Conservation (phyloP, 2,797 vertebrate genomes). For the Hoplostethus mediterraneus region DNA sequence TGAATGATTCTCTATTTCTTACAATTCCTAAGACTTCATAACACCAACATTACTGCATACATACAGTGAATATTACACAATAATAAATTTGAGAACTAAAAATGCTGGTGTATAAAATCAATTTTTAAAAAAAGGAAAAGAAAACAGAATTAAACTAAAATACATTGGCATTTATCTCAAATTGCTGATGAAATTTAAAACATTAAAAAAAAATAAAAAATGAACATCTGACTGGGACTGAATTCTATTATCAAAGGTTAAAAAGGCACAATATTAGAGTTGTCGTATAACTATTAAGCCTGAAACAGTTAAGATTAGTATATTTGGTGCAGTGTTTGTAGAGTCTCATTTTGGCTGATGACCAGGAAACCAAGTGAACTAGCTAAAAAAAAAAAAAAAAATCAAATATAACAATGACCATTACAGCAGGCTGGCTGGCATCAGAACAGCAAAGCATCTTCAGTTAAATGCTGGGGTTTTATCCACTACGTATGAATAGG, state of each 20-base stretch:
- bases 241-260: conserved; percentile 48
- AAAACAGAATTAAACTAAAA: conserved; percentile 12
- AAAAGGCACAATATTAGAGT: conserved; percentile 80
- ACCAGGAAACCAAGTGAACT: conserved; percentile 26
- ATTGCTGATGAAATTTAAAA: conserved; percentile 40
- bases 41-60: conserved; percentile 48
- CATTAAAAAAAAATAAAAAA: conserved; percentile 21
- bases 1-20: conserved; percentile 27
- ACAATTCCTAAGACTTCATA: conserved; percentile 33
- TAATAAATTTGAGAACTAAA: conserved; percentile 40
- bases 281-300: conserved; percentile 24
- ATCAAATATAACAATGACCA: conserved; percentile 66
- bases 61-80: conserved; percentile 33
- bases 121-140: conserved; percentile 4
- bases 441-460: conserved; percentile 53
- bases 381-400: conserved; percentile 40
- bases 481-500: conserved; percentile 41
- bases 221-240: conserved; percentile 45
- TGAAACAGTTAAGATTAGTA: conserved; percentile 39
- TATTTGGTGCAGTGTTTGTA: conserved; percentile 56
- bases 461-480: conserved; percentile 41
- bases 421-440: conserved; percentile 85
- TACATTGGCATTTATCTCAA: conserved; percentile 48
- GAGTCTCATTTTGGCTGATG: conserved; percentile 55
- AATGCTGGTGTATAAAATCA: conserved; percentile 28